phyloP scores from a whole-genome alignment of 2,888 invertebrate species.

The Acleris literana region DNA sequence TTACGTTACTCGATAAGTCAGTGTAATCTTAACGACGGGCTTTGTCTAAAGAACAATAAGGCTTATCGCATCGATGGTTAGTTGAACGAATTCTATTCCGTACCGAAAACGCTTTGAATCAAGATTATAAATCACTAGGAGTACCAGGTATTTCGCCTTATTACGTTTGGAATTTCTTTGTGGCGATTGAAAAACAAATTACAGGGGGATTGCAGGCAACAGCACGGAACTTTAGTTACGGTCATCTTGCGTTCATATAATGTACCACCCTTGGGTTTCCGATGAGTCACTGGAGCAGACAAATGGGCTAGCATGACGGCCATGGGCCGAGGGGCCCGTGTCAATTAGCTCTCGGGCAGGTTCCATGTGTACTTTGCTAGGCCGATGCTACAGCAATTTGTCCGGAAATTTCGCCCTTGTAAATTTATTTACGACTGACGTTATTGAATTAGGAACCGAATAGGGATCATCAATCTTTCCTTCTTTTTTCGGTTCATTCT shows the following conservation, averaged over 20 bases:
- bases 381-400: constrained; percentile 47
- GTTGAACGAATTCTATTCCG: constrained; percentile 29
- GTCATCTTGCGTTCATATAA: constrained; percentile 60
- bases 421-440: constrained; percentile 34
- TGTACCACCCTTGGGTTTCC: constrained; percentile 59
- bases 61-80: constrained; percentile 39
- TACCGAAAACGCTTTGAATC: constrained; percentile 15
- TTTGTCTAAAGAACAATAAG: constrained; percentile 52
- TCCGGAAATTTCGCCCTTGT: constrained; percentile 39
- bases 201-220: constrained; percentile 29
- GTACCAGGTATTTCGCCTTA: constrained; percentile 10
- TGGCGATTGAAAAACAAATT: constrained; percentile 2
- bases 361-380: constrained; percentile 42
- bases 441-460: constrained; percentile 37
- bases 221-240: constrained; percentile 45
- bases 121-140: constrained; percentile 3
- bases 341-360: constrained; percentile 61
- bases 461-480: constrained; percentile 30
- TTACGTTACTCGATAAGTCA: constrained; percentile 70
- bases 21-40: constrained; percentile 64
- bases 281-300: constrained; percentile 68
- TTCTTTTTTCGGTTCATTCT: constrained; percentile 19
- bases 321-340: constrained; percentile 52
- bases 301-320: constrained; percentile 64
- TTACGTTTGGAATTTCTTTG: constrained; percentile 1